Percentiles rank a stretch among this genome's conserved stretches.
Evolutionary conservation across 1,140 invertebrate genomes (phyloP).

Genomic region (Ips nitidus): DNA sequence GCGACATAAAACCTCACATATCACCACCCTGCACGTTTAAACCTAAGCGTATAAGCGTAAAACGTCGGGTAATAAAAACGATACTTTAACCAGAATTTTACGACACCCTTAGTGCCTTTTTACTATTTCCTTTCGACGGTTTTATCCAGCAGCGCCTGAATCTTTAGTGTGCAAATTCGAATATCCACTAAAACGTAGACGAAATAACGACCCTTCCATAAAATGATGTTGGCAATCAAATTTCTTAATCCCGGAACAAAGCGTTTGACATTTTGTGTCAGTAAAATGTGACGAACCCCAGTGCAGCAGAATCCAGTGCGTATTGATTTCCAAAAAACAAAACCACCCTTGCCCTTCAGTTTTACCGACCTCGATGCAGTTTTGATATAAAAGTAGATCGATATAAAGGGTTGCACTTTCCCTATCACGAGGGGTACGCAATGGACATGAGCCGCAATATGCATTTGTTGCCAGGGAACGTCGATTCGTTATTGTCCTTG

Average conservation of each 20-base stretch:
- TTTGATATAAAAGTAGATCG: conserved; percentile 19
- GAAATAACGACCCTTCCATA: conserved; percentile 37
- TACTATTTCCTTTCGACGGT: conserved; percentile 43
- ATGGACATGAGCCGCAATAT: conserved; percentile 11
- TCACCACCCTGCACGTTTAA: conserved; percentile 30
- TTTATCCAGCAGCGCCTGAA: conserved; percentile 39
- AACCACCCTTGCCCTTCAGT: conserved; percentile 12
- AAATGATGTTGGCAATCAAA: conserved; percentile 41
- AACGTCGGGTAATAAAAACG: conserved; percentile 42
- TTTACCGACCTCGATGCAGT: neutral
- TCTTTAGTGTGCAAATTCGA: conserved; percentile 42
- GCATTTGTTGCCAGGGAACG: conserved; percentile 25
- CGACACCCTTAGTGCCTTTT: conserved; percentile 44
- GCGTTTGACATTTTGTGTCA: too few species aligned
- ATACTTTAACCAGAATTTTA: conserved; percentile 43
- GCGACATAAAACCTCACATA: conserved; percentile 23
- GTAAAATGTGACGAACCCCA: too few species aligned
- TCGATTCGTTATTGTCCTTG: conserved; percentile 17
- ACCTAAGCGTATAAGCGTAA: conserved; percentile 35
- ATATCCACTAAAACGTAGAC: conserved; percentile 38
- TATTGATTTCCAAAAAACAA: conserved; percentile 11
- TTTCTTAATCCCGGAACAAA: neutral
- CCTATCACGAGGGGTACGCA: conserved; percentile 1
- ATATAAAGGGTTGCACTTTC: conserved; percentile 29
- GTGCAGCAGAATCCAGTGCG: neutral